Conservation (phyloP, 2,113 vertebrate genomes). For the Pluvialis apricaria region DNA sequence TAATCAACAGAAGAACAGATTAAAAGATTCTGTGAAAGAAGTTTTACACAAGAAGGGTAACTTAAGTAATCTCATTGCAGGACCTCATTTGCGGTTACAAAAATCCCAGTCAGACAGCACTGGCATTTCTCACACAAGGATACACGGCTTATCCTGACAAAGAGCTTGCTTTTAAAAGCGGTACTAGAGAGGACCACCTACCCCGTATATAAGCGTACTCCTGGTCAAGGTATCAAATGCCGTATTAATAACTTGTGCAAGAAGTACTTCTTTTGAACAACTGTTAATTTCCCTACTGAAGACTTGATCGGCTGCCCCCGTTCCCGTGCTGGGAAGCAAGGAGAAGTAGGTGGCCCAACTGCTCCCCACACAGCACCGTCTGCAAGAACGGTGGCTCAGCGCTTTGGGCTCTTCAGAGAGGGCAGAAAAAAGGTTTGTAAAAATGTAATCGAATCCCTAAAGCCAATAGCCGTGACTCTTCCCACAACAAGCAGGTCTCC, state of each 20-base stretch:
- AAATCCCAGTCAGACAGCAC: not conserved
- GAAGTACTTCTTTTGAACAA: not conserved
- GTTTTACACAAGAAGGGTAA: not conserved
- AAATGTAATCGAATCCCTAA: not conserved
- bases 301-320: too few species aligned
- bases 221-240: too few species aligned
- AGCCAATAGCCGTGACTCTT: not conserved
- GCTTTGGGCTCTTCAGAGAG: not conserved
- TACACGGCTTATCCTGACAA: not conserved
- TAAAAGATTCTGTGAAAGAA: not conserved
- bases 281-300: not conserved
- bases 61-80: not conserved
- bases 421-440: not conserved
- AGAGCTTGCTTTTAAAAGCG: not conserved
- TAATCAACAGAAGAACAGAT: not conserved
- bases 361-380: rapidly evolving
- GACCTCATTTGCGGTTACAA: not conserved
- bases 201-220: rapidly evolving
- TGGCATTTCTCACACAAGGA: not conserved
- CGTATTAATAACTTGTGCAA: not conserved
- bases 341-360: not conserved
- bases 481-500: not conserved
- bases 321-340: too few species aligned
- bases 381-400: not conserved
- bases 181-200: not conserved